Percentiles rank a stretch among this genome's conserved stretches.
phyloP scores from a whole-genome alignment of 2,888 invertebrate genomes.

The Cheilosia vernalis region DNA sequence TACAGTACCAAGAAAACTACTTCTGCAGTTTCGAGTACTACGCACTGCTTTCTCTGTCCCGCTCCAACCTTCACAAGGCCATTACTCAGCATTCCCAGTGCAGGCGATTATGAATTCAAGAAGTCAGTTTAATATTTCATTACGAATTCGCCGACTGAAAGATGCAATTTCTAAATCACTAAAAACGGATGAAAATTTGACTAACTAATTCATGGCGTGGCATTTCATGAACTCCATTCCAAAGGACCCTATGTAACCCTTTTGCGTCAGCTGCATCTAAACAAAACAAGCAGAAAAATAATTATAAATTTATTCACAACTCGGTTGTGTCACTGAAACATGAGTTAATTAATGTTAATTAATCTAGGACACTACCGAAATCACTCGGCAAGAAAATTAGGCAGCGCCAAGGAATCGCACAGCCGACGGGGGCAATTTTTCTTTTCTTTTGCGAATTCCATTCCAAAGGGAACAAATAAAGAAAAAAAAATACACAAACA shows the following conservation, averaged over 20 bases:
- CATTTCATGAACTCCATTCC: constrained; percentile 42
- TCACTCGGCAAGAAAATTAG: constrained; percentile 44
- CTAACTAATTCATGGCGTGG: constrained; percentile 46
- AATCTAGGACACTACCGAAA: constrained; percentile 22
- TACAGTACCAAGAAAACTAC: no score
- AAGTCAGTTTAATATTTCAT: constrained; percentile 47
- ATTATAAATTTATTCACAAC: constrained; percentile 46
- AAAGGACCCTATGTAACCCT: background rate
- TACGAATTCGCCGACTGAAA: constrained; percentile 2
- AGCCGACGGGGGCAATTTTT: constrained; percentile 26
- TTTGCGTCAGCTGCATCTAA: background rate
- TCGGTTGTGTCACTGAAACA: constrained; percentile 54
- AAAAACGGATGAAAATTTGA: constrained; percentile 12
- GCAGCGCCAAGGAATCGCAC: constrained; percentile 9
- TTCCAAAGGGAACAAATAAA: constrained; percentile 15
- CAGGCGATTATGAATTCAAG: constrained; percentile 34
- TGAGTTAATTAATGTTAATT: constrained; percentile 54
- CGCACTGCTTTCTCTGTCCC: no score
- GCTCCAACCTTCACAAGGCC: no score
- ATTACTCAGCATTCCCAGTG: no score
- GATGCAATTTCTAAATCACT: constrained; percentile 32
- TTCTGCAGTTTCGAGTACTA: no score
- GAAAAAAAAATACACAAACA: constrained; percentile 37
- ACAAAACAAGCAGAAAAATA: constrained; percentile 1
- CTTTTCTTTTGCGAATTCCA: constrained; percentile 31